phyloP scores from a whole-genome alignment of 1,140 invertebrate species.

The Drosophila oshimai region DNA sequence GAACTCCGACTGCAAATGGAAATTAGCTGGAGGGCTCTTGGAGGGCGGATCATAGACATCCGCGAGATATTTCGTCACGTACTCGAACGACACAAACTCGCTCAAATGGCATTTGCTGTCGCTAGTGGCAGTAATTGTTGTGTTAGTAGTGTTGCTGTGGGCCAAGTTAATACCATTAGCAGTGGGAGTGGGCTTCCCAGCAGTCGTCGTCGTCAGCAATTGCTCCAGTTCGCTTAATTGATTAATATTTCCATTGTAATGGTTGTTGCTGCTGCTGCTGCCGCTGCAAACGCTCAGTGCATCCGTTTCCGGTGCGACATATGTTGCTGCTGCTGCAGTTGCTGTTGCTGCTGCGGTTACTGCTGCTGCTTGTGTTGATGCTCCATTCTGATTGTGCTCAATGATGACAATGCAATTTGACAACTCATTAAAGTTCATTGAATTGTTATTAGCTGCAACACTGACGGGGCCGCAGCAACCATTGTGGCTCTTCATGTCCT shows the following conservation, averaged over 20 bases:
- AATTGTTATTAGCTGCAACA: conserved; percentile 72
- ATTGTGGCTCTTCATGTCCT: conserved; percentile 28
- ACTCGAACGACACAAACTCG: conserved; percentile 81
- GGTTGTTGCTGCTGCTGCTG: conserved; percentile 19
- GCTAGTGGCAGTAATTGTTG: conserved; percentile 6
- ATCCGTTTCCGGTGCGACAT: conserved; percentile 63
- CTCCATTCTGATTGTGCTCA: conserved; percentile 66
- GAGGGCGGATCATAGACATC: conserved; percentile 54
- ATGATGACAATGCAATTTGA: conserved; percentile 83
- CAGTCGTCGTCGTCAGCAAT: conserved; percentile 43
- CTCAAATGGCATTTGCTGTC: conserved; percentile 48
- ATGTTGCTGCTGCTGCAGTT: conserved; percentile 16
- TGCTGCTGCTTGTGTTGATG: conserved; percentile 5
- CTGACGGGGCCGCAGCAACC: conserved; percentile 49
- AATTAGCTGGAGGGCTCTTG: conserved; percentile 33
- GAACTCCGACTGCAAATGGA: conserved; percentile 51
- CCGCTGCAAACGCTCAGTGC: conserved; percentile 59
- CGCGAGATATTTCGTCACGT: conserved; percentile 77
- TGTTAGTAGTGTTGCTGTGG: neutral
- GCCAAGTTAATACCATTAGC: conserved; percentile 36
- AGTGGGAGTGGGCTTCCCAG: conserved; percentile 6
- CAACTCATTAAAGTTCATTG: conserved; percentile 83
- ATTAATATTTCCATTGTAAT: conserved; percentile 54
- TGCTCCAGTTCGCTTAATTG: conserved; percentile 78
- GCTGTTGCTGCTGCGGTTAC: neutral